Base-by-base conservation (phyloP, 2,797 vertebrate genomes). In the Lacerta viridis region DNA sequence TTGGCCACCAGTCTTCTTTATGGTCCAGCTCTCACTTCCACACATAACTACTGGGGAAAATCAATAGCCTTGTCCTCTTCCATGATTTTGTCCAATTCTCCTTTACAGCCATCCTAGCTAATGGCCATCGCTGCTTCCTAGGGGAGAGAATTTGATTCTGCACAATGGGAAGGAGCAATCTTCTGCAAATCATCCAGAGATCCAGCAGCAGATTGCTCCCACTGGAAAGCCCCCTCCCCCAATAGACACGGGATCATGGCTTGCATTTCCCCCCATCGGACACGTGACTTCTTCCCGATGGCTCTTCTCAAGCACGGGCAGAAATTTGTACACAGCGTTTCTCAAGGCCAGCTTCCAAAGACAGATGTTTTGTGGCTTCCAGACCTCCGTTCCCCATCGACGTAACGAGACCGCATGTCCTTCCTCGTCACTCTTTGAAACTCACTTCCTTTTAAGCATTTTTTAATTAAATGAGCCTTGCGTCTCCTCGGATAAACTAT, bases 401-500 rank as follows among this genome's bases (percentile, higher is more conserved):
- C 4, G 3, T 55, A 43, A 72, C 36, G 50, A 72, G 75, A 71
- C 50, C 9, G 20, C 36, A 25, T 18, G 33, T 80, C 77, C 41
- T 64, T 39, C 64, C 39, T 25, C 33, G n/a, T 85, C 83, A 50
- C 72, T 71, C 33, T 80, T 46, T 61, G 74, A 90, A 89, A 91
- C 55, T 71, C 43, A 50, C 20, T 74, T 85, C 83, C 83, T 85
- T 80, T 85, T 80, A 80, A 85, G 83, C 83, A 75, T 81, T 80
- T 87, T 89, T 83, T 23, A 84, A 88, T 94, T 93, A 36, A 33
- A 78, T 46, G 8, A 29, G 11, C 82, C 50, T 91, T 80, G 81
- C 75, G 36, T 46, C 87, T 68, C 29, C 0, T 15, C 13, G 55
- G 27, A 61, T 0, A 1, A 81, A 85, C 80, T 3, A 15, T 20